Evolutionary conservation across 1,140 invertebrate species (phyloP), one percentile per base, ranked within the genome.

Genomic region (Bursaphelenchus mucronatus): DNA sequence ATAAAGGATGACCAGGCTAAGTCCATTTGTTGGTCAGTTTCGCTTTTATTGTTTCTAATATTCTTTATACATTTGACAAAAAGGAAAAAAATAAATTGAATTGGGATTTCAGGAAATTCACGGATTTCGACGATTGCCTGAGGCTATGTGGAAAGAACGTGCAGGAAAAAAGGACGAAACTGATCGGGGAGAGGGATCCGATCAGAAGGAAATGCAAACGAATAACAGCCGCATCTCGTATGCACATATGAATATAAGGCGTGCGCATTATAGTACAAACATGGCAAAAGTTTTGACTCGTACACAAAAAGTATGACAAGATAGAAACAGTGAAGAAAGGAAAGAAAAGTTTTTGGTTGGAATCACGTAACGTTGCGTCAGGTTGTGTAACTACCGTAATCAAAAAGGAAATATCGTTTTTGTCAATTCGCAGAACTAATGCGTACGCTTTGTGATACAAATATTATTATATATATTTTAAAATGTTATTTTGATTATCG

Each of bases 51-150:
- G 47, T 49, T 49, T 49, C 19, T 49, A 49, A n/a, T 4, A 49
- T 30, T 30, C 30, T 30, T 30, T 30, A 30, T 1, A 30, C 5
- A 5, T 30, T 5, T 30, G 30, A 30, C 30, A 5, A 5, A 30
- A 30, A 30, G 5, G 30, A 30, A 30, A 30, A 30, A 30, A 30
- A 30, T 3, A 30, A 5, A 30, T 30, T 5, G 30, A 49, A n/a
- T 49, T 19, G 1, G 47, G 19, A n/a, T 49, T n/a, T 49, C 6
- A n/a, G 13, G 13, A 49, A 19, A 19, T 59, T 59, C 57, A n/a
- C 45, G 44, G 57, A 59, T 39, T 59, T 44, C 40, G 57, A 59
- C 21, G 57, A 59, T 50, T 30, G 30, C 30, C 30, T 30, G 30
- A 30, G 30, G 5, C 30, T 30, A 30, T 30, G 30, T 30, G 30